Base-by-base conservation (phyloP, 2,797 vertebrate species). In the Ceyx erithaca region DNA sequence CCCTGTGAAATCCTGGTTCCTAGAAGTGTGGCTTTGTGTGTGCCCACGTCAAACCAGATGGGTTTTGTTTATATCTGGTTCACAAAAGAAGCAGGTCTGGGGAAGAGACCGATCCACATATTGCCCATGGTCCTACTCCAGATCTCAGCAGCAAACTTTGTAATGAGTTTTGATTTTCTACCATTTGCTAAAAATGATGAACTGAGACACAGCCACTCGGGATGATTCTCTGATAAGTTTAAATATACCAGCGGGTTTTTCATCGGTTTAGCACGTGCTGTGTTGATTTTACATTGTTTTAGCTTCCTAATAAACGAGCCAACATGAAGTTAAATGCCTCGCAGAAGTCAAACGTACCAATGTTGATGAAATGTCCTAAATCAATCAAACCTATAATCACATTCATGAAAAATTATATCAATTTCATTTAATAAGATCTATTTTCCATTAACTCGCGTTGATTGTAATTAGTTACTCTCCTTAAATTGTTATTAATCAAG, bases 401-500 rank as follows among this genome's bases (percentile, higher is more conserved):
- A 83, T 75, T 89, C 95, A 83, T 95, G 93, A 95, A 93, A 96
- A 95, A 95, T 96, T 89, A 95, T 95, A 95, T 95, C 90, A 95
- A 96, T 95, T 96, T 95, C 81, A 43, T 85, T 93, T 96, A 96
- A 96, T 95, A 96, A 95, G 92, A 95, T 95, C 93, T 93, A 48
- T 93, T 95, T 95, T 95, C 94, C 94, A 95, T 95, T 96, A 95
- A 94, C 90, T 95, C 76, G 1, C 90, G 95, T 95, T 96, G 95
- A 95, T 96, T 95, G 93, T 90, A 94, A 95, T 96, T 95, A 96
- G 95, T 95, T 95, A 92, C 93, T 94, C 95, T 92, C 90, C 93
- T 93, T 95, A 95, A 96, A 95, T 94, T 95, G 92, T 93, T 96
- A 95, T 96, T 96, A 96, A 96, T 96, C 95, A 94, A 95, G 89